Conservation (phyloP, 2,888 invertebrate genomes). For the Lycocerus yunnanus region DNA sequence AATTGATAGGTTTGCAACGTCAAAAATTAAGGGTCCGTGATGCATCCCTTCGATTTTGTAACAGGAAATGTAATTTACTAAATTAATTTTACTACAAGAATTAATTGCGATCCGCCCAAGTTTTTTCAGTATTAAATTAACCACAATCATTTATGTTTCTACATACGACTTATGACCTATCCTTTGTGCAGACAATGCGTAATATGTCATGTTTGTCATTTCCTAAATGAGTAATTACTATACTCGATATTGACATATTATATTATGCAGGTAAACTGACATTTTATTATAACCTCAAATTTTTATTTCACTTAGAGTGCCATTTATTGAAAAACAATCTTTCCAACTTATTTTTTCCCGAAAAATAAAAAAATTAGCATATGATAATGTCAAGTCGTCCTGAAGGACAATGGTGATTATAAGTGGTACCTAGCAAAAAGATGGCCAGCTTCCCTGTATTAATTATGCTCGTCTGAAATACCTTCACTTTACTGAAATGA, state of each 20-base stretch:
- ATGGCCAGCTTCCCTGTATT: neutral
- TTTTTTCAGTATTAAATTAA: neutral
- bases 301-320: no score
- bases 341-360: neutral
- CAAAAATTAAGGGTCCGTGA: neutral
- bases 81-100: conserved; percentile 8
- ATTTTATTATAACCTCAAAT: neutral
- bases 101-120: conserved; percentile 10
- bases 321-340: neutral
- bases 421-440: neutral
- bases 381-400: no score
- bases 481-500: neutral
- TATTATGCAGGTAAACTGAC: neutral
- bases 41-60: neutral
- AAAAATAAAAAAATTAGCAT: no score
- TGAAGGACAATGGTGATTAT: no score
- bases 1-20: neutral
- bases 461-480: neutral
- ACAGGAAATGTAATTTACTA: neutral
- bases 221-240: conserved; percentile 53
- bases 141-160: neutral
- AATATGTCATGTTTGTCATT: conserved; percentile 54
- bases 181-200: conserved; percentile 45
- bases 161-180: conserved; percentile 1
- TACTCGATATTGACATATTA: conserved; percentile 53